Conservation (phyloP, 2,888 invertebrate species). For the Nomada ferruginata region DNA sequence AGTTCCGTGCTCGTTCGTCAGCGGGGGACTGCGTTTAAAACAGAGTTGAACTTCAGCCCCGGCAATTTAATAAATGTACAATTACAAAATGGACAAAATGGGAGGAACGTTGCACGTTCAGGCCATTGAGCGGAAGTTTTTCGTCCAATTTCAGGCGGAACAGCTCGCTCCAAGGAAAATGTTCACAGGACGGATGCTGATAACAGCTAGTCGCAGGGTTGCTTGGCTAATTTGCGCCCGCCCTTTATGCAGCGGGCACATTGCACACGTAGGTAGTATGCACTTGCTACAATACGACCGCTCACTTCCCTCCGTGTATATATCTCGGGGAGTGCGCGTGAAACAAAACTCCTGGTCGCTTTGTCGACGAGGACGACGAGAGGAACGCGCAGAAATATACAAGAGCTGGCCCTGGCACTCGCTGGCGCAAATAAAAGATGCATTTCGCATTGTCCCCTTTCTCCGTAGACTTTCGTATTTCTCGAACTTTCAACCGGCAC, state of each 20-base stretch:
- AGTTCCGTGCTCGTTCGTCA: too few relatives aligned
- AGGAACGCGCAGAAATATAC: not conserved
- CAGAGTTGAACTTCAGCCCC: too few relatives aligned
- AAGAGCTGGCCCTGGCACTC: constrained; percentile 47
- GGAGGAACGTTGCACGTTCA: not conserved
- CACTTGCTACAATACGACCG: not conserved
- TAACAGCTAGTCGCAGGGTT: constrained; percentile 13
- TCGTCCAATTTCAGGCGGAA: not conserved
- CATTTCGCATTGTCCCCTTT: constrained; percentile 43
- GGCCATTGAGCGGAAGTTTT: too few relatives aligned
- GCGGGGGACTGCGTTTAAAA: too few relatives aligned
- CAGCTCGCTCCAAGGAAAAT: not conserved
- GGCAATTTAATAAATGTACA: too few relatives aligned
- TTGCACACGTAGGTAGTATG: not conserved
- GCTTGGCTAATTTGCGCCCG: constrained; percentile 31
- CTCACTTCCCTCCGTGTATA: not conserved
- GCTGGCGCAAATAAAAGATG: constrained; percentile 52
- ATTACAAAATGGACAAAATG: too few relatives aligned
- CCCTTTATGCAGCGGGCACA: constrained; percentile 15
- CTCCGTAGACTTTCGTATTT: constrained; percentile 25
- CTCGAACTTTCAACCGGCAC: constrained; percentile 5
- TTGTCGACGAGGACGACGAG: constrained; percentile 10
- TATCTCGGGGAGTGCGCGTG: not conserved
- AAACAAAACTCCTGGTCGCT: constrained; percentile 46
- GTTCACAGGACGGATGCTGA: constrained; percentile 7